Evolutionary conservation across 2,113 vertebrate species (phyloP).

Genomic region (Rattus norvegicus): DNA sequence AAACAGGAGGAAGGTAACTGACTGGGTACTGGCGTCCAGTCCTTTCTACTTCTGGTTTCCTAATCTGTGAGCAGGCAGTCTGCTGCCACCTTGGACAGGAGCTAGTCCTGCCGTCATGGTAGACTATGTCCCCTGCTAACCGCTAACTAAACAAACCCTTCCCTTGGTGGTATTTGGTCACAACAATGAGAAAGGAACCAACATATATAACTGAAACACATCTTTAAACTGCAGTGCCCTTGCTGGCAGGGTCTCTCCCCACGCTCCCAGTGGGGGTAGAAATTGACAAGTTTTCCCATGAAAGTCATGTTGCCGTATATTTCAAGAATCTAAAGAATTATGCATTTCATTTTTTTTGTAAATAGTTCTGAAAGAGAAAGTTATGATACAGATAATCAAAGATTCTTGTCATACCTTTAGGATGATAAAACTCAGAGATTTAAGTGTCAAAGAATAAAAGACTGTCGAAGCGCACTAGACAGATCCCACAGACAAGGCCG

Average conservation of each 20-base stretch:
- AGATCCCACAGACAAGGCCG: background rate
- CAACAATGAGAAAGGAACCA: background rate
- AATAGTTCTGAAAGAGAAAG: constrained; percentile 21
- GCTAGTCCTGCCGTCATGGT: no score
- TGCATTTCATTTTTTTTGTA: constrained; percentile 16
- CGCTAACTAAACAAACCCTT: background rate
- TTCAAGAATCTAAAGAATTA: constrained; percentile 13
- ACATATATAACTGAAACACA: background rate
- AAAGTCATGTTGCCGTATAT: constrained; percentile 1
- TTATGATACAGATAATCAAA: constrained; percentile 15
- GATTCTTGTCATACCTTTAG: constrained; percentile 17
- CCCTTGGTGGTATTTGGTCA: background rate
- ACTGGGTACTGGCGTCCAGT: no score
- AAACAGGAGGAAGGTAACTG: no score
- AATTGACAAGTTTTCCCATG: background rate
- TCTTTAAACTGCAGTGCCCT: background rate
- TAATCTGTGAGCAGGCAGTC: background rate
- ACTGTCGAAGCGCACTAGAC: background rate
- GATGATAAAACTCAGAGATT: background rate
- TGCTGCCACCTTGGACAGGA: background rate
- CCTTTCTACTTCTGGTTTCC: no score
- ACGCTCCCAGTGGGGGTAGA: no score
- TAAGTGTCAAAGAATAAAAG: constrained; percentile 16
- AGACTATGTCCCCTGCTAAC: background rate
- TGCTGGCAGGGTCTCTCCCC: background rate